phyloP scores from a whole-genome alignment of 2,113 vertebrate genomes.

The Pteronura brasiliensis region DNA sequence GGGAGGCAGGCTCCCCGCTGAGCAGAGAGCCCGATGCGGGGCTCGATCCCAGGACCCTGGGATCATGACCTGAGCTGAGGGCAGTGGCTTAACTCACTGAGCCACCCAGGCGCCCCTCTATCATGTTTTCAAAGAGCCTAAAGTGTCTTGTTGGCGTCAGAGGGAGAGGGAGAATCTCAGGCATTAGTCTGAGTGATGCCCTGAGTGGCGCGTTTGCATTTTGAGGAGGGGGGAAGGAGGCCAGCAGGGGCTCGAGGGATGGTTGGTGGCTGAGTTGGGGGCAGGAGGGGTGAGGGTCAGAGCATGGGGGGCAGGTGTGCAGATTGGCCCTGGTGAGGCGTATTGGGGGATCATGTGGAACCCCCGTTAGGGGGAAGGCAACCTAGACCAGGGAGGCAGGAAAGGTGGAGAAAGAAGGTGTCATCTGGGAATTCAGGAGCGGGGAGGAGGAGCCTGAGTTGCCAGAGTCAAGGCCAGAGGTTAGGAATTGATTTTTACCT shows the following conservation, averaged over 20 bases:
- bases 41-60: no score
- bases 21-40: no score
- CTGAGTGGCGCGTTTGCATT: no score
- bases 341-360: neutral
- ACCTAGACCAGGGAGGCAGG: neutral
- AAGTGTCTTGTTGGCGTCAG: neutral
- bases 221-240: no score
- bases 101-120: no score
- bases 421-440: neutral
- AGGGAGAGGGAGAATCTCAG: no score
- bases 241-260: neutral
- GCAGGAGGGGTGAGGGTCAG: neutral
- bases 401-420: accelerated
- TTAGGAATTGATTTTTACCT: neutral
- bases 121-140: neutral
- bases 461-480: neutral
- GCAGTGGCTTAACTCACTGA: no score
- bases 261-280: neutral
- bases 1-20: no score
- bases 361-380: neutral
- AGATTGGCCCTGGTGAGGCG: neutral
- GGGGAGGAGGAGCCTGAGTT: neutral
- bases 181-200: no score
- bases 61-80: no score
- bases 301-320: neutral